A percentile compares a stretch with the other conserved stretches of the same genome.
Conservation (phyloP, 2,888 invertebrate genomes). For the Plagodis dolabraria region DNA sequence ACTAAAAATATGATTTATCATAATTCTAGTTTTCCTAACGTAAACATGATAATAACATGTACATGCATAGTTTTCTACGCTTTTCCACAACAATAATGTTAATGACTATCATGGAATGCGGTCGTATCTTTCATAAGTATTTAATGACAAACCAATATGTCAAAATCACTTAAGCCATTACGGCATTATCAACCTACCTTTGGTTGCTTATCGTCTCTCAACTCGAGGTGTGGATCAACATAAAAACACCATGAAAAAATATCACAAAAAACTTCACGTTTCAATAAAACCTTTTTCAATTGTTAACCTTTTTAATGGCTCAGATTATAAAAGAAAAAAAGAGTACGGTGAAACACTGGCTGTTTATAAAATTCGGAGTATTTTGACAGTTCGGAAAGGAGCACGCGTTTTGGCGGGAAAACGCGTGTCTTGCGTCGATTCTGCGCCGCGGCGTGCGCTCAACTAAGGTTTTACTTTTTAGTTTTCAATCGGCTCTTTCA, state of each 20-base stretch:
- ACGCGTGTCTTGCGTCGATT: constrained; percentile 52
- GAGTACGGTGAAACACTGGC: constrained; percentile 28
- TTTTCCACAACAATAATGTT: constrained; percentile 19
- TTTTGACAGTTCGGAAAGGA: constrained; percentile 52
- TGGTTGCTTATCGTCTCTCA: constrained; percentile 38
- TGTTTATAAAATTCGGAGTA: constrained; percentile 33
- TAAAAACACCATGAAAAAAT: constrained; percentile 36
- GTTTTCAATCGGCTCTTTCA: constrained; percentile 38
- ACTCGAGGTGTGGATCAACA: constrained; percentile 10
- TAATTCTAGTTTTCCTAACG: constrained; percentile 21
- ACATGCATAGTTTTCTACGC: constrained; percentile 20
- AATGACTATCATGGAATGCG: constrained; percentile 31
- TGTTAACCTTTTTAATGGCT: constrained; percentile 13
- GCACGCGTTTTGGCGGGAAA: constrained; percentile 65
- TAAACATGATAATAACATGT: constrained; percentile 16
- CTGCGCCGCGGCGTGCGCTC: constrained; percentile 57
- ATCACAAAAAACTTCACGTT: constrained; percentile 23
- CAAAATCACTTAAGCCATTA: constrained; percentile 48
- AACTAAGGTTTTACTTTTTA: constrained; percentile 50
- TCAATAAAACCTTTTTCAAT: constrained; percentile 26
- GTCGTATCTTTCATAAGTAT: neutral
- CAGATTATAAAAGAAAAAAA: constrained; percentile 11
- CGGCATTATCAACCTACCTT: constrained; percentile 45
- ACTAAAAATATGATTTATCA: constrained; percentile 25
- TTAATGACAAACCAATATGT: constrained; percentile 39